Base-by-base conservation (phyloP, 2,113 vertebrate species). In the Aspidoscelis tigris region DNA sequence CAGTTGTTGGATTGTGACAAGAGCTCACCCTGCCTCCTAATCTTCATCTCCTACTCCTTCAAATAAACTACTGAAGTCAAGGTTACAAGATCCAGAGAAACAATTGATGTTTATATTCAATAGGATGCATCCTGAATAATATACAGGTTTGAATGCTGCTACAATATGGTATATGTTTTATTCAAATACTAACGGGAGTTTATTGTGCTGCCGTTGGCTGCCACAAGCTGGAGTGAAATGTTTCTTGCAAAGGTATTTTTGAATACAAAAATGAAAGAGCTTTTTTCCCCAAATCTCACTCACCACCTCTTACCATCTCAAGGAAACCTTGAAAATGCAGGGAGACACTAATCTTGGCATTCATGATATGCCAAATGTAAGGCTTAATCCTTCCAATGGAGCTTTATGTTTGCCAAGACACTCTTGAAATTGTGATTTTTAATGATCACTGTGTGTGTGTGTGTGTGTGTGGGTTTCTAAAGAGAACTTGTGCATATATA, bases 181-280 rank as follows among this genome's bases (percentile, higher is more conserved):
- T 92, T 93, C 89, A 91, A 53, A 89, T 81, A 82, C 70, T 65
- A 86, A 43, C 77, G 55, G 84, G 69, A 86, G 78, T 82, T 87
- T 77, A 78, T 69, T 80, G 58, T 74, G 87, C 76, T 91, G 88
- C 77, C 80, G 90, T n/a, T 87, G 55, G 41, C 43, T 91, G 82
- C 85, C 89, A 90, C 16, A 92, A 89, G 21, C 26, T 92, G 91
- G 83, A 78, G 81, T 70, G 81, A 87, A 80, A 82, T 69, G 68
- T 87, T 43, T 58, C 5, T 78, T 86, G 79, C 75, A 82, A 85
- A 81, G 80, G 41, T 85, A 80, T 88, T 87, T 71, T 65, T 69
- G 68, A 61, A 80, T 81, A 44, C 12, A 83, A 44, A 87, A 79
- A 84, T 86, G 80, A 50, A 88, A 84, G n/a, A 3, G 65, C 2